A percentile compares a stretch with the other conserved stretches of the same genome.
Conservation (phyloP, 1,140 invertebrate species). For the Muscidifurax raptorellus region DNA sequence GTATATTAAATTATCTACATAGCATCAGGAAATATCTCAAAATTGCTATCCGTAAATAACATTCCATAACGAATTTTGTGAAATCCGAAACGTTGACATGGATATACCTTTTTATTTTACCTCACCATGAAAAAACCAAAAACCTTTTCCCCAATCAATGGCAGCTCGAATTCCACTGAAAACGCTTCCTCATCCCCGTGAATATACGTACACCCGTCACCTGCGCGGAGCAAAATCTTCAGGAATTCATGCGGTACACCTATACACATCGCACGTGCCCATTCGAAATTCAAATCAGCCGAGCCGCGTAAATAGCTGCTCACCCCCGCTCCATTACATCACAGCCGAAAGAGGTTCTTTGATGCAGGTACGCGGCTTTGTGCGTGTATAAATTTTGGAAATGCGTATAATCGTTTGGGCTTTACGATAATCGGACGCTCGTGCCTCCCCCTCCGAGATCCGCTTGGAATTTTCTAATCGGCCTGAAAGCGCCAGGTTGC, state of each 20-base stretch:
- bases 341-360: neutral
- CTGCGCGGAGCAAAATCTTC: neutral
- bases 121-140: neutral
- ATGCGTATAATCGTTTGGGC: neutral
- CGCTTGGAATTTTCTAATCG: neutral
- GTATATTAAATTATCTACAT: too few relatives aligned
- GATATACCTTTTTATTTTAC: too few relatives aligned
- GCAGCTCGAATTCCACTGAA: neutral
- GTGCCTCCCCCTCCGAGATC: neutral
- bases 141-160: neutral
- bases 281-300: neutral
- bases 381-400: neutral
- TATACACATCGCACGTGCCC: neutral
- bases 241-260: too few relatives aligned
- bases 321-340: neutral
- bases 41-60: too few relatives aligned
- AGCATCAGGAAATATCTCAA: too few relatives aligned
- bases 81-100: too few relatives aligned
- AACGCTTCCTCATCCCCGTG: too few relatives aligned
- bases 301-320: neutral
- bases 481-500: neutral
- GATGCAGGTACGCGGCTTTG: neutral
- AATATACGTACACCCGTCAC: neutral
- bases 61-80: too few relatives aligned
- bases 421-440: slow-evolving; percentile 7